Percentiles rank a stretch among this genome's conserved stretches.
These are phyloP conservation scores for Zootoca vivipara DNA, from an alignment of 2,113 vertebrate genomes.

Conservation along the genomic window DNA sequence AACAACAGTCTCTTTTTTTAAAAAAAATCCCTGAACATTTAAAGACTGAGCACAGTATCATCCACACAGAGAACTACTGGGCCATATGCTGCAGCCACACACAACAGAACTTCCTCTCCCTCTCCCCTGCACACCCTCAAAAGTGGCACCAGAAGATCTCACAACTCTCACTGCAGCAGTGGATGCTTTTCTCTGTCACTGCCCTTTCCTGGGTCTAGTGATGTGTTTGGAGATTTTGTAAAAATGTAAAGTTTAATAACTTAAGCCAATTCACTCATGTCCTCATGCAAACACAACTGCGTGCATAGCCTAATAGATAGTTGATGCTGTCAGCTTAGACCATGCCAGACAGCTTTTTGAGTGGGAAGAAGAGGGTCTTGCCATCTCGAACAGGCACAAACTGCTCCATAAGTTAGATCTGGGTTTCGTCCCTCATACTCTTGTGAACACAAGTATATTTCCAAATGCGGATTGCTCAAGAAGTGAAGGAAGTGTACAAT, in stretches of 20 bases:
- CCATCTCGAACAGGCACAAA: too few species aligned
- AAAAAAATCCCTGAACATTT: not conserved
- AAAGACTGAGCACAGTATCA: not conserved
- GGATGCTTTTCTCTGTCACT: not conserved
- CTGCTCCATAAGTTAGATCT: too few species aligned
- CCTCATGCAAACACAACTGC: not conserved
- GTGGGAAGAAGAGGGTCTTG: not conserved
- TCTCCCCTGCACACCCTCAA: too few species aligned
- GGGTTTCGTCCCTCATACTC: not conserved
- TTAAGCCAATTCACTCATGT: not conserved
- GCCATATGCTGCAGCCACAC: too few species aligned
- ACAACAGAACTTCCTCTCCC: too few species aligned
- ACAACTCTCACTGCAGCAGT: not conserved
- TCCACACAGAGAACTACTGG: not conserved
- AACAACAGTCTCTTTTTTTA: too few species aligned
- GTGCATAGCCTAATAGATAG: not conserved
- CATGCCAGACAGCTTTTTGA: not conserved
- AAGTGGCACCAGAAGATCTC: too few species aligned
- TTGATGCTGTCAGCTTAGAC: not conserved
- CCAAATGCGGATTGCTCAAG: not conserved
- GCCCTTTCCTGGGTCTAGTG: not conserved
- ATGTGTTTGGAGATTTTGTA: not conserved
- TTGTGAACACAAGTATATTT: too few species aligned
- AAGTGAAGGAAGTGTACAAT: too few species aligned
- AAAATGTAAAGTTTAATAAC: not conserved